Evolutionary conservation across 1,140 invertebrate genomes (phyloP).

Genomic region (Drosophila miranda): DNA sequence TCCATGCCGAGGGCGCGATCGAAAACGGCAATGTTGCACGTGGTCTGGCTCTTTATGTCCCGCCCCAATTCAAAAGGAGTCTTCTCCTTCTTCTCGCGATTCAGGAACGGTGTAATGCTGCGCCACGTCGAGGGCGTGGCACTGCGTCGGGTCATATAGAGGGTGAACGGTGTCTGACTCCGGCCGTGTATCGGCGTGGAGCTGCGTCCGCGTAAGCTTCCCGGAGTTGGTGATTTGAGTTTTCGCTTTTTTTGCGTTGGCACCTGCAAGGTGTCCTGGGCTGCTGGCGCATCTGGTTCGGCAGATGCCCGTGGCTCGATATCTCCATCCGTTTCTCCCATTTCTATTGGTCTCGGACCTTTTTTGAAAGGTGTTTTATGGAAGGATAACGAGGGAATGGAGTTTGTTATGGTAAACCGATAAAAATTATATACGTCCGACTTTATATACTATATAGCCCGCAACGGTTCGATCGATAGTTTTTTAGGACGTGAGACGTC

Average conservation of each 20-base stretch:
- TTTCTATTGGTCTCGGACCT: slow-evolving; percentile 41
- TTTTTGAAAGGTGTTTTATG: slow-evolving; percentile 32
- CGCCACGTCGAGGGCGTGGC: slow-evolving; percentile 80
- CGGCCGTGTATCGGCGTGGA: slow-evolving; percentile 78
- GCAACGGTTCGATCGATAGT: slow-evolving; percentile 74
- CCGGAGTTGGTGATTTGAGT: slow-evolving; percentile 79
- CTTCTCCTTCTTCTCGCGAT: slow-evolving; percentile 81
- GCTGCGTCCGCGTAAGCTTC: slow-evolving; percentile 76
- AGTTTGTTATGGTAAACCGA: slow-evolving; percentile 62
- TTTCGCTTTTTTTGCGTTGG: slow-evolving; percentile 76
- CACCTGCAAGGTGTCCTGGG: slow-evolving; percentile 72
- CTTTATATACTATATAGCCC: slow-evolving; percentile 56
- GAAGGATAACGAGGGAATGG: slow-evolving; percentile 59
- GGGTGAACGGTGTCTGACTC: slow-evolving; percentile 75
- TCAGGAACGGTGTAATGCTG: slow-evolving; percentile 80
- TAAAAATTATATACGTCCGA: slow-evolving; percentile 68
- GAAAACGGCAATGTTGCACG: slow-evolving; percentile 80
- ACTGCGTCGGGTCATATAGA: slow-evolving; percentile 77
- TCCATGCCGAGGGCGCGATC: slow-evolving; percentile 82
- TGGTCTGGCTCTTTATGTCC: slow-evolving; percentile 75
- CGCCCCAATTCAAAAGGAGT: slow-evolving; percentile 80
- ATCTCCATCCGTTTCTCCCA: slow-evolving; percentile 80
- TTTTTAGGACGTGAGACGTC: slow-evolving; percentile 73
- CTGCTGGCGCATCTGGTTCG: slow-evolving; percentile 67
- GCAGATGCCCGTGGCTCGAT: slow-evolving; percentile 66